Base-by-base conservation (phyloP, 2,888 invertebrate genomes). In the Leucophenga maculata region DNA sequence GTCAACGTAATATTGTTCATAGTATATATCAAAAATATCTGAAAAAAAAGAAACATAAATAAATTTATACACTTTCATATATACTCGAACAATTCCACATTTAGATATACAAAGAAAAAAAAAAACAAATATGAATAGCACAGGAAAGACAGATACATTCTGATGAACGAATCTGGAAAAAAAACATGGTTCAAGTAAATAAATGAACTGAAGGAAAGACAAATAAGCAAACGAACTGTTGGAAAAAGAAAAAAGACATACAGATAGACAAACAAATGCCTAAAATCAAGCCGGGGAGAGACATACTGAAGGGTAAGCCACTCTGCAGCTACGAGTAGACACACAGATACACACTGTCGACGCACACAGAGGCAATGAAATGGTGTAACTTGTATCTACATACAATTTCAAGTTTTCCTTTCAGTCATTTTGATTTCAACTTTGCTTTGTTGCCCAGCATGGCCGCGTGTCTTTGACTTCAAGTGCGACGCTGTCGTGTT, bases 131-230 rank as follows among this genome's bases (percentile, higher is more conserved):
- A 48, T 48, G 22, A 48, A 64, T 22, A 26, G 20, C 26, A 20
- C 6, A 48, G 13, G 48, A 64, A 46, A 48, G 46, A 22, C 18
- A 26, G 11, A 39, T 9, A 65, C 11, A 65, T 18, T 54, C 32
- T 32, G 20, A 32, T 65, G 18, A 57, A 44, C 16, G 39, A 50
- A 26, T 16, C 52, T 31, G 65, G 26, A 59, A 46, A 26, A 52
- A 9, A 67, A 48, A 65, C 55, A 65, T 54, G 54, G 68, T 62
- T 68, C 60, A 67, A 72, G 67, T 69, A 62, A 72, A 72, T 72
- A 69, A 67, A 68, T 64, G 59, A 67, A 65, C 46, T 18, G 46
- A 64, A 64, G 48, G n/a, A 57, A 64, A 64, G 62, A 64, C 62
- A 64, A 64, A 64, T 46, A 64, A 22, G 11, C 46, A 22, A 48